Evolutionary conservation across 2,797 vertebrate genomes (phyloP), one percentile per base, ranked within the genome.

Genomic region (Schizopygopsis malacanthus): DNA sequence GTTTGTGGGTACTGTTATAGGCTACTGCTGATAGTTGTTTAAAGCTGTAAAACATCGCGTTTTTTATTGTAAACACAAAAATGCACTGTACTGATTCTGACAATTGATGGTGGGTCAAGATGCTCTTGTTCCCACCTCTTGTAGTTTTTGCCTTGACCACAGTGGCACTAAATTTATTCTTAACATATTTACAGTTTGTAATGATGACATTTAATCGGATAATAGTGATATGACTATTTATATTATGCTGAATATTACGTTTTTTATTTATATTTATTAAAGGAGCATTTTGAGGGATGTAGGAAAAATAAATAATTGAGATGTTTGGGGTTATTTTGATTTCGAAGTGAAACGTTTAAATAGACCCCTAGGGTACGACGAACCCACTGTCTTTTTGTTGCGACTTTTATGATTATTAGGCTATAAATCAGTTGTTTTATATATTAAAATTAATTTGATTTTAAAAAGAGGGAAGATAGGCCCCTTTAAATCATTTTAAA

Each of bases 201-300:
- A 45, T 61, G 2, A 25, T 79, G 39, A 43, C 12, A 59, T 78
- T 16, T n/a, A 9, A 59, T 78, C 33, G 12, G 12, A 41, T 25
- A n/a, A 43, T 18, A 43, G 8, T 18, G n/a, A 43, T 20, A 10
- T 33, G 16, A 9, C 9, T 80, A 65, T 80, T 65, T 80, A 67
- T 33, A 33, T 33, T 67, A 67, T 47, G 9, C 43, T 45, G 2
- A 39, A 43, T 79, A 61, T 79, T 43, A 43, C 0, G n/a, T 28
- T 43, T 41, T 41, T 3, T 28, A 59, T 78, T 41, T 43, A 41
- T 77, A 77, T 79, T 79, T 79, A 79, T 79, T 43, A 61, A 61
- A 43, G 2, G 37, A 13, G 13, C 15, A 28, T 61, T 61, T 25
- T 39, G 11, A 22, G 33, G 33, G 52, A 39, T 56, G 52, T n/a